Evolutionary conservation across 2,888 invertebrate genomes (phyloP), one percentile per base, ranked within the genome.

Genomic region (Drosophila birchii): DNA sequence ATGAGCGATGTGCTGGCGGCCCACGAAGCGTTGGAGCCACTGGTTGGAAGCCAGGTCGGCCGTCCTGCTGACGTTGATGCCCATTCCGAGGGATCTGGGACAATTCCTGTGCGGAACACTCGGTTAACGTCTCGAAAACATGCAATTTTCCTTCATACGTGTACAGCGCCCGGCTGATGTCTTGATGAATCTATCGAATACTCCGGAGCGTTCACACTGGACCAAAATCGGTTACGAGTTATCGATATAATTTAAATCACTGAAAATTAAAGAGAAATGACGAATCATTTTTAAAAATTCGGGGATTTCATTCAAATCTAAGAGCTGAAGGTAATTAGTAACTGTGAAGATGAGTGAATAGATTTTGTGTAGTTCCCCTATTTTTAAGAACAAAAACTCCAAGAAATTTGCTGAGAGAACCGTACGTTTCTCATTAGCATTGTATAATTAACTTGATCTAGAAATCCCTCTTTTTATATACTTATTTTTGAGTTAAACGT

Each of bases 21-120:
- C 96, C 75, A 96, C 96, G 91, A 99, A 97, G 76, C 95, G 94
- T 72, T 94, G 94, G 54, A 99, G 93, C 90, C 96, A 95, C 88
- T 96, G 96, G 93, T 98, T 99, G 76, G 94, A 94, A 32, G 95
- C 94, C 78, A 98, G 93, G 91, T 98, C 97, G 59, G 95, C 94
- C 89, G 96, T 95, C 81, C 95, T 95, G 92, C 97, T 97, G 75
- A 96, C 94, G 82, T 96, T 95, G 67, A 96, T 95, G 80, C 98
- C 98, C 97, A 98, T 97, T 43, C 72, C 68, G 51, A 34, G 43
- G 68, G 51, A 53, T 36, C 23, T 53, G 51, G 51, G 51, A 53
- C 51, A 36, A 53, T 53, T 53, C 51, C 51, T 53, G 34, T 8
- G 20, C 51, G 51, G 51, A 53, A 23, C 23, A 36, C 34, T 53